Evolutionary conservation across 2,113 vertebrate species (phyloP), one percentile per base, ranked within the genome.

Genomic region (Oreochromis aureus): DNA sequence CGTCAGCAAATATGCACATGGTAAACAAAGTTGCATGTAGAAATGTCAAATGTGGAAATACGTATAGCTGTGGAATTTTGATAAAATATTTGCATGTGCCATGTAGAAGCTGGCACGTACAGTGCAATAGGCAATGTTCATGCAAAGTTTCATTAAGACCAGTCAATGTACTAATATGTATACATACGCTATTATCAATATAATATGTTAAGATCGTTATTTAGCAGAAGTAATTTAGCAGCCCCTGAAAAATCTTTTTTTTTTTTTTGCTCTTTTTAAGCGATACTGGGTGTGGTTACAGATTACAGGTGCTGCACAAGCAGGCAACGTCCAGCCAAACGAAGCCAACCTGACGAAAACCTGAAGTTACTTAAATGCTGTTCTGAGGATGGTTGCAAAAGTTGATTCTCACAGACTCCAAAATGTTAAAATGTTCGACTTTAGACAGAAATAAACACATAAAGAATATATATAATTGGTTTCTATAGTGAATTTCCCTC

Each of bases 251-350:
- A 61, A 12, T 69, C 2, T 27, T 27, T 27, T 22, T 10, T 27
- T 4, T 13, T 34, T 54, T 30, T 55, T 66, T 63, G n/a, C 6
- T 41, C 30, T 10, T 16, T 73, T 4, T 27, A 2, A 69, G 63
- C 5, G 3, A 73, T 39, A 27, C 66, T 27, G 66, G 66, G 39
- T 73, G 39, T 46, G 5, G 13, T 46, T 46, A 73, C 39, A 73
- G 69, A 44, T 73, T 73, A 46, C 39, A 46, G 69, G 69, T 73
- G 66, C 39, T 27, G n/a, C 66, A 73, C 22, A 46, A 73, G 66
- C 36, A n/a, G n/a, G n/a, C n/a, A n/a, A n/a, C 22, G 0, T 73
- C 13, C 41, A 18, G 69, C 0, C 3, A 73, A 30, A 48, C 7
- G 16, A 48, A 48, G 41, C 13, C 41, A 48, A 48, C 41, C 18